These are phyloP conservation scores for Bugula neritina DNA, from an alignment of 2,888 invertebrate species.

Conservation along the genomic window DNA sequence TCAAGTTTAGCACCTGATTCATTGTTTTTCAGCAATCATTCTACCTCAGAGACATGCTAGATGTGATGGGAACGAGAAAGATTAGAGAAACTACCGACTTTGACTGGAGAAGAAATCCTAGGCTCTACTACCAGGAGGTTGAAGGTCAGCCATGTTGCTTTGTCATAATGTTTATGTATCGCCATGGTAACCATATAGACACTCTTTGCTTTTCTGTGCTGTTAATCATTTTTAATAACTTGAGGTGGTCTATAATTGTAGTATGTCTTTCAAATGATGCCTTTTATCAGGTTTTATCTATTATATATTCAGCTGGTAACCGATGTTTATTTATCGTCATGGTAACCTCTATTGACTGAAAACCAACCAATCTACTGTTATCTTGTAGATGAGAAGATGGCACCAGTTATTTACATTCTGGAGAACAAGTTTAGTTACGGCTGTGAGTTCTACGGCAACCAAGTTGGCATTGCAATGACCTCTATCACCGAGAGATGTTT, in stretches of 20 bases:
- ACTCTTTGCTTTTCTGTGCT: too few species aligned
- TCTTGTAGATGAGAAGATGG: constrained; percentile 40
- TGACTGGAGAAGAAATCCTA: constrained; percentile 50
- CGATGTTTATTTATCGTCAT: too few species aligned
- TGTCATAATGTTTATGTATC: too few species aligned
- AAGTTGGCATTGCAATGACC: constrained; percentile 43
- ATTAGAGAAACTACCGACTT: constrained; percentile 51
- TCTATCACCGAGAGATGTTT: constrained; percentile 50
- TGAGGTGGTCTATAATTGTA: too few species aligned
- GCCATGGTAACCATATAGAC: too few species aligned
- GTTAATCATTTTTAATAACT: too few species aligned
- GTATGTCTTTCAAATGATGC: too few species aligned
- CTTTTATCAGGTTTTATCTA: too few species aligned
- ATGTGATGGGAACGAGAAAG: constrained; percentile 45
- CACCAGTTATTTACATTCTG: constrained; percentile 45
- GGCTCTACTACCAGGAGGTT: constrained; percentile 37
- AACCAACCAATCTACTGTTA: too few species aligned
- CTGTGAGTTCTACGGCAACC: constrained; percentile 51
- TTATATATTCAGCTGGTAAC: too few species aligned
- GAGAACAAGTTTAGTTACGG: constrained; percentile 47
- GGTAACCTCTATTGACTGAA: too few species aligned
- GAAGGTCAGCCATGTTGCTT: constrained; percentile 8
- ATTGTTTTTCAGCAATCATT: constrained; percentile 46
- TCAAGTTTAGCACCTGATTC: too few species aligned
- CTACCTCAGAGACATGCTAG: constrained; percentile 47